Base-by-base conservation (phyloP, 2,888 invertebrate species). In the Catocala nupta region DNA sequence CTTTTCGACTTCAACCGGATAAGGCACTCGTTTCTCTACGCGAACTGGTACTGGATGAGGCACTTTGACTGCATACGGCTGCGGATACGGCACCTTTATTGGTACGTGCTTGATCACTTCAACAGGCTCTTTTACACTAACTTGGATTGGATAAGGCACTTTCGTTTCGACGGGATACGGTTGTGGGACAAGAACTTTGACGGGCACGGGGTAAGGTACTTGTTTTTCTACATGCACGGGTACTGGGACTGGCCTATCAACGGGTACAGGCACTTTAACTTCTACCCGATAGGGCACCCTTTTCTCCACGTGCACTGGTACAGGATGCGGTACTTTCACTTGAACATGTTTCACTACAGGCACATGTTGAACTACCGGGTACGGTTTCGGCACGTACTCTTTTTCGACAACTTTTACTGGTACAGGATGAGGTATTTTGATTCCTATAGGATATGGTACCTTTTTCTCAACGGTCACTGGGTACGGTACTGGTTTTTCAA, bases 81-180 rank as follows among this genome's bases (percentile, higher is more conserved):
- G 89, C 3, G 90, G 92, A 42, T 85, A 86, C 10, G 91, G 91
- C 45, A 94, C 91, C 83, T 77, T 89, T 9, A 93, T 82, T 13
- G 89, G 88, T 10, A 93, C 90, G 69, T 92, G 93, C 76, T 85
- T 92, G 59, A 93, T 87, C 8, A 94, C 90, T 80, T 92, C 91
- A 16, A 86, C 80, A 11, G 92, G 93, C 65, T 94, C 91, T 73
- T 76, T 88, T 4, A 92, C 85, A 88, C 94, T 95, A 2, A 94
- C 89, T 71, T 92, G 85, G 11, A 93, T 91, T 5, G 93, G 92
- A 68, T 92, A 92, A 53, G 93, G 95, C n/a, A 95, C 94, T 81
- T 90, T 94, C n/a, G 92, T 92, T 81, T 95, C 95, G 57, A 95
- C 94, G 0, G 95, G 93, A 60, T 93, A 92, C 4, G 93, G 93